phyloP scores from a whole-genome alignment of 2,888 invertebrate species.

The Lasioglossum pauxillum region DNA sequence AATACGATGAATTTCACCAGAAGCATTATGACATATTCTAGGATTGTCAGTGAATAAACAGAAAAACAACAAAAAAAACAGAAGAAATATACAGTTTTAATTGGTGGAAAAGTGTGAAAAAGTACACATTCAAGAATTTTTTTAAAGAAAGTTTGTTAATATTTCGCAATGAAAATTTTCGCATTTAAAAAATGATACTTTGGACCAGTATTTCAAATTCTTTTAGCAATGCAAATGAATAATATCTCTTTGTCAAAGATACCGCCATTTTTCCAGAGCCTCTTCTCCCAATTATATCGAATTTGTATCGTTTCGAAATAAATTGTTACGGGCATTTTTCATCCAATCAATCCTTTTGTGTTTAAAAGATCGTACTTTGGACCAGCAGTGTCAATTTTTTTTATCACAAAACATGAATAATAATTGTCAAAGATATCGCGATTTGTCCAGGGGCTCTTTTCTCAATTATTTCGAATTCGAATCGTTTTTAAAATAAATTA shows the following conservation, averaged over 20 bases:
- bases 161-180: not conserved
- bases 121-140: not conserved
- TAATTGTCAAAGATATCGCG: not conserved
- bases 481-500: not conserved
- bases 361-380: not conserved
- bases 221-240: too few relatives aligned
- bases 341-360: not conserved
- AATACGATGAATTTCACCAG: too few relatives aligned
- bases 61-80: too few relatives aligned
- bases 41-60: not conserved
- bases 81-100: too few relatives aligned
- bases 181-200: not conserved
- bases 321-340: not conserved
- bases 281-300: not conserved
- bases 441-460: not conserved
- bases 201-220: not conserved
- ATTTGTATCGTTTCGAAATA: not conserved
- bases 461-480: not conserved
- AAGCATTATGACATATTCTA: not conserved
- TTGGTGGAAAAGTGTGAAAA: not conserved
- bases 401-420: too few relatives aligned
- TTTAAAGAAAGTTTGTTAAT: not conserved
- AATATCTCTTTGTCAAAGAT: not conserved
- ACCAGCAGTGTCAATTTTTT: not conserved
- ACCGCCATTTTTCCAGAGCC: not conserved